Conservation (phyloP, 2,888 invertebrate genomes). For the Acrocyrtus sp. region DNA sequence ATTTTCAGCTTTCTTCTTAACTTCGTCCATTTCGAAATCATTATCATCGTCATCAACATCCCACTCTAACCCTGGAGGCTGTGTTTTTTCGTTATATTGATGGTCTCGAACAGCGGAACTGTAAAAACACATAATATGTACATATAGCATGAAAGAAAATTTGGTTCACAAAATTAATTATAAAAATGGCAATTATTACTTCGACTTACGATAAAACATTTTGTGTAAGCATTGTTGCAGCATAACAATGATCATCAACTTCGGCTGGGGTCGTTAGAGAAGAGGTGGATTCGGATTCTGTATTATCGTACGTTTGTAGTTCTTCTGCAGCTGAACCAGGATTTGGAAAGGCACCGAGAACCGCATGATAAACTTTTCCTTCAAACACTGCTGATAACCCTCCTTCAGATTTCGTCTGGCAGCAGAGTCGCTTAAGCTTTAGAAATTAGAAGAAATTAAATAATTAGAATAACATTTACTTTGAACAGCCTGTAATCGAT, state of each 20-base stretch:
- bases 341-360: no score
- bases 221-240: constrained; percentile 59
- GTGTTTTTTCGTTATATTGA: constrained; percentile 55
- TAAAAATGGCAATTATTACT: not conserved
- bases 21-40: constrained; percentile 12
- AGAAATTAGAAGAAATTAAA: not conserved
- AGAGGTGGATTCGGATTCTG: not conserved
- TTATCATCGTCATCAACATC: not conserved
- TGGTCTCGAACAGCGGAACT: constrained; percentile 54
- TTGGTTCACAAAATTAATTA: not conserved
- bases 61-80: no score
- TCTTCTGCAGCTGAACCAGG: not conserved
- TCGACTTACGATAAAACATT: constrained; percentile 51
- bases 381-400: constrained; percentile 14
- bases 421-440: constrained; percentile 13
- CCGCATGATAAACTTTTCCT: constrained; percentile 11
- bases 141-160: no score
- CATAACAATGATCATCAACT: constrained; percentile 57
- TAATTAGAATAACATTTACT: not conserved
- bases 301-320: not conserved
- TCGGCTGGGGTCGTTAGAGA: not conserved
- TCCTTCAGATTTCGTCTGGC: constrained; percentile 14
- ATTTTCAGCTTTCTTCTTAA: no score
- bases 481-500: no score
- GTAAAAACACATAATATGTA: not conserved